Percentiles rank a stretch among this genome's conserved stretches.
These are phyloP conservation scores for Hermetia illucens DNA, from an alignment of 1,140 invertebrate genomes.

Conservation along the genomic window DNA sequence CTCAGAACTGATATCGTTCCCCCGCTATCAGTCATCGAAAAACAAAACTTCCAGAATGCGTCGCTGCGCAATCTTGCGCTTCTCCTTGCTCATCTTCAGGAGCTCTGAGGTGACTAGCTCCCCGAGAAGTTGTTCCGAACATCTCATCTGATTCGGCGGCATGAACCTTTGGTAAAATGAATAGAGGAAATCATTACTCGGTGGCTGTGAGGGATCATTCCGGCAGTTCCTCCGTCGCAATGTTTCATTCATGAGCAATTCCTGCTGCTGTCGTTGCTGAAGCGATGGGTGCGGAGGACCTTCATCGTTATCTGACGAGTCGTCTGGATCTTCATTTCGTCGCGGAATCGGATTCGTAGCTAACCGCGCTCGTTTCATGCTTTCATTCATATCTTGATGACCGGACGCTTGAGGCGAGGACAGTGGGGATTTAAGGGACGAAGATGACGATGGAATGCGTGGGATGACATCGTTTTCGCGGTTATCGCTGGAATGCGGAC, in stretches of 20 bases:
- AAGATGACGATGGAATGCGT: conserved; percentile 19
- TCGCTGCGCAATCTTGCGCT: conserved; percentile 25
- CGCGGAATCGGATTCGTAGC: conserved; percentile 1
- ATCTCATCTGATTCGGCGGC: conserved; percentile 11
- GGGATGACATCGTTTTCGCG: no score
- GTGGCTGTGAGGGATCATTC: conserved; percentile 6
- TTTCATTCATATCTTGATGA: not conserved
- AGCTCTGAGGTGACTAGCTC: conserved; percentile 28
- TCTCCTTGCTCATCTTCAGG: conserved; percentile 27
- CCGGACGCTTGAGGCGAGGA: conserved; percentile 18
- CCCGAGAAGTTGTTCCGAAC: conserved; percentile 25
- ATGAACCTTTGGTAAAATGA: conserved; percentile 28
- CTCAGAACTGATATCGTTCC: not conserved
- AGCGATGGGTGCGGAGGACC: conserved; percentile 27
- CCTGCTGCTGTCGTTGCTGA: conserved; percentile 2
- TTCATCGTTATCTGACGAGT: conserved; percentile 18
- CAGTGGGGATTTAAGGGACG: conserved; percentile 26
- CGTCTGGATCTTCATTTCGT: conserved; percentile 2
- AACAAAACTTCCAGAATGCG: conserved; percentile 28
- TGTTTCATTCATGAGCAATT: no score
- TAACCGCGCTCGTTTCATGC: conserved; percentile 7
- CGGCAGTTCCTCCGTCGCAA: no score
- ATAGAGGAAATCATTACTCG: conserved; percentile 26
- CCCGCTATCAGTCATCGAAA: conserved; percentile 16
- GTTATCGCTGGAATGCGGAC: not conserved